Percentiles rank a stretch among this genome's conserved stretches.
Conservation (phyloP, 2,797 vertebrate genomes). For the Sebastes trivittatus region DNA sequence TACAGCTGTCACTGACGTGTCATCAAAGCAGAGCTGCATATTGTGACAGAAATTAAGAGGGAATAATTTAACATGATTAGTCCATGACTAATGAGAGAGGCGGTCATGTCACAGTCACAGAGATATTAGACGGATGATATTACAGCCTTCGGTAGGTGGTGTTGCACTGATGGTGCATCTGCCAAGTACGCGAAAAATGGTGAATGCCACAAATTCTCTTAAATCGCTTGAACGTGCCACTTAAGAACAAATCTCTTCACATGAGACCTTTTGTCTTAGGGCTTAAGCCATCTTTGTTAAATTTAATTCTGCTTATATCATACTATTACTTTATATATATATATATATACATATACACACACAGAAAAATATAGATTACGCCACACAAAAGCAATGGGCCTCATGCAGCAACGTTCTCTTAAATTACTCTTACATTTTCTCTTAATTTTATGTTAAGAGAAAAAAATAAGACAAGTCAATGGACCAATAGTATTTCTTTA, state of each 20-base stretch:
- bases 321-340: no score
- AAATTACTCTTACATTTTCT: no score
- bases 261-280: neutral
- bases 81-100: neutral
- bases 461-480: no score
- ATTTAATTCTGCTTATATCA: neutral
- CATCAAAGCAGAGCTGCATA: neutral
- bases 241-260: neutral
- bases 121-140: neutral
- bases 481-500: no score
- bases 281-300: neutral
- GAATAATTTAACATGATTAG: neutral
- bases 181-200: accelerated
- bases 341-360: no score
- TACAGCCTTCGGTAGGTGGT: neutral
- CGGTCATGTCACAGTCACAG: neutral
- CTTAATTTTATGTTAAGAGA: no score
- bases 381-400: no score
- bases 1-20: neutral
- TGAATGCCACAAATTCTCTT: neutral
- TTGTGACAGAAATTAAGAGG: neutral
- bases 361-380: no score
- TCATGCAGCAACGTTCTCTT: no score
- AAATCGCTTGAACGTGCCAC: no score
- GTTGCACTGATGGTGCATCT: neutral